Evolutionary conservation across 2,797 vertebrate genomes (phyloP).

Genomic region (Galaxias olidus): DNA sequence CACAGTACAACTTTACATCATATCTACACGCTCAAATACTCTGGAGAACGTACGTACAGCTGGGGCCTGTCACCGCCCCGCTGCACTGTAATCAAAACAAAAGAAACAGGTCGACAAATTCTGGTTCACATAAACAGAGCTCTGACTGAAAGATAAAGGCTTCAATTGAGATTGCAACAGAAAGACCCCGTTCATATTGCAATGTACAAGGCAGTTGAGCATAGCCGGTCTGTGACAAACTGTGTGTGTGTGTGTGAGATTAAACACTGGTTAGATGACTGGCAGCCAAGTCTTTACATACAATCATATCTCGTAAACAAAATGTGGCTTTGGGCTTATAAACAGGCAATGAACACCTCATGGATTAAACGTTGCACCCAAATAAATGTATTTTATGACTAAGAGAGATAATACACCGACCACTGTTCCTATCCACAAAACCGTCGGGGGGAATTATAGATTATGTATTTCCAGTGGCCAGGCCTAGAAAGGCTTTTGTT

Average conservation of each 20-base stretch:
- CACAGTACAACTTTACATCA: constrained; percentile 99
- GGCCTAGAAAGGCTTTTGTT: constrained; percentile 25
- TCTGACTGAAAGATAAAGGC: constrained; percentile 91
- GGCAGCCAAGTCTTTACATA: constrained; percentile 71
- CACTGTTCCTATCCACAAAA: constrained; percentile 46
- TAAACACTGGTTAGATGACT: constrained; percentile 68
- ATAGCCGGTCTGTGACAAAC: constrained; percentile 82
- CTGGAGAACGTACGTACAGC: constrained; percentile 88
- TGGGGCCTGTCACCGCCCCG: constrained; percentile 85
- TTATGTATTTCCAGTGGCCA: constrained; percentile 31
- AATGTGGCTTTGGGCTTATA: constrained; percentile 72
- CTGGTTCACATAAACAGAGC: constrained; percentile 88
- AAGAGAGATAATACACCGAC: constrained; percentile 46
- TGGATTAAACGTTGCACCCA: constrained; percentile 46
- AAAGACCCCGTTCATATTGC: constrained; percentile 93
- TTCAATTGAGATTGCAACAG: constrained; percentile 93
- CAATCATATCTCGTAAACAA: constrained; percentile 80
- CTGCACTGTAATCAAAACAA: constrained; percentile 93
- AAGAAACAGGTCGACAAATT: constrained; percentile 89
- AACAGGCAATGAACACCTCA: constrained; percentile 61
- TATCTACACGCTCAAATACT: constrained; percentile 98
- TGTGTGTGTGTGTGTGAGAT: constrained; percentile 45
- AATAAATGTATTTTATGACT: constrained; percentile 44
- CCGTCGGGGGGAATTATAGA: constrained; percentile 46
- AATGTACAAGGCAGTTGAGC: constrained; percentile 96